Base-by-base conservation (phyloP, 2,797 vertebrate species). In the Sebastolobus altivelis region DNA sequence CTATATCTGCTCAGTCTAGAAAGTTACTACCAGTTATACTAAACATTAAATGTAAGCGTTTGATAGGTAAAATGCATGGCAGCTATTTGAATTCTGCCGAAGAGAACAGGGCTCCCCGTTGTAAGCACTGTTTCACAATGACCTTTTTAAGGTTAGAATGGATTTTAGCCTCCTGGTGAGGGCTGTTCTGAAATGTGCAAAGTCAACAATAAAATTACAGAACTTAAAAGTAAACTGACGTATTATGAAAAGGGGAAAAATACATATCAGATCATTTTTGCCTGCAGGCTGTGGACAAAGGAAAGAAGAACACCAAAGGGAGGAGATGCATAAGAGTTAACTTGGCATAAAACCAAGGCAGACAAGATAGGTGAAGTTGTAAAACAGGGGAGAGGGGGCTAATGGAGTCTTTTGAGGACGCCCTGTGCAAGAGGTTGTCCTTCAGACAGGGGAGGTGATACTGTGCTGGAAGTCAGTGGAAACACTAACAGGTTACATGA, bases 371-470 rank as follows among this genome's bases (percentile, higher is more conserved):
- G 52, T 58, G 54, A 62, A 72, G 68, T 20, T 33, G 31, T n/a
- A 38, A 12, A 65, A 72, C 10, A 33, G 2, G 2, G 8, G n/a
- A 29, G 25, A 46, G 27, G 58, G 13, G 7, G 43, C 10, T 58
- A 6, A 13, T 38, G 31, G 14, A 33, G 25, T 43, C 35, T 55
- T 29, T 35, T 46, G 25, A 65, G 27, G 37, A 77, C n/a, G 27
- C 56, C 20, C 37, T 59, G 56, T 74, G 37, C 65, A 71, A 58
- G 58, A 75, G 14, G 8, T 22, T 84, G 73, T 25, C 72, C 73
- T 82, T 88, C 62, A 55, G 66, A 59, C 27, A 40, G 55, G 78
- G 59, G 59, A 82, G 56, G 8, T 46, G 33, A 85, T 60, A 79
- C 63, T 77, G 38, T 80, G 31, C 38, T 13, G 9, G 31, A 11